Base-by-base conservation (phyloP, 2,888 invertebrate species). In the Papilio protenor region DNA sequence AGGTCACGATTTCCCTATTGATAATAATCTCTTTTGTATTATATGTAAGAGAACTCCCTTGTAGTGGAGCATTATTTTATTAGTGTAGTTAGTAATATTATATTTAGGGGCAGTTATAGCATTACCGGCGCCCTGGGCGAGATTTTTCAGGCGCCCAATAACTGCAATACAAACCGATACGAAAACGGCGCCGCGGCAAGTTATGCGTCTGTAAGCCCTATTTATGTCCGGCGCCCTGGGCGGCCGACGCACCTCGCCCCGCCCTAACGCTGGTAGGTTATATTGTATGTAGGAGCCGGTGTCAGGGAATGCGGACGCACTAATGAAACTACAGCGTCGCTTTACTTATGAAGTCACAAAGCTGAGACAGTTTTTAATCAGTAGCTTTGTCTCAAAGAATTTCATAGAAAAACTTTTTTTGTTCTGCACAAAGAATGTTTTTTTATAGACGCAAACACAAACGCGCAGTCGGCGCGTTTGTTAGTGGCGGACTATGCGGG, bases 321-420 rank as follows among this genome's bases (percentile, higher is more conserved):
- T 69, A 69, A 69, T 69, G 66, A 69, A 69, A 69, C 66, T 45
- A 69, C 45, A 69, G 45, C 66, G 14, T 64, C 66, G 66, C 45
- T 69, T 69, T 45, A 5, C 2, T 45, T 69, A 69, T 69, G 66
- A 45, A 45, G 66, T 69, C 45, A 45, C 66, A 45, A 45, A 69
- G 66, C 66, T 45, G 66, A 69, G 66, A 69, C 66, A 69, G 71
- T 71, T 71, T 71, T 71, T 71, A 71, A 71, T 71, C 71, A 71
- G 71, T 18, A 18, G 71, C 71, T 71, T 71, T 71, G 71, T 71
- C 27, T 52, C 71, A 71, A 71, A 71, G 71, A 52, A 71, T 11
- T 52, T 47, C 21, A 49, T 52, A 71, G 18, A 52, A 52, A 71
- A 69, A 6, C 27, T 5, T 45, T 45, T 69, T 40, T 69, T 69